Evolutionary conservation across 2,113 vertebrate genomes (phyloP).

Genomic region (Cyprinodon brontotheroides): DNA sequence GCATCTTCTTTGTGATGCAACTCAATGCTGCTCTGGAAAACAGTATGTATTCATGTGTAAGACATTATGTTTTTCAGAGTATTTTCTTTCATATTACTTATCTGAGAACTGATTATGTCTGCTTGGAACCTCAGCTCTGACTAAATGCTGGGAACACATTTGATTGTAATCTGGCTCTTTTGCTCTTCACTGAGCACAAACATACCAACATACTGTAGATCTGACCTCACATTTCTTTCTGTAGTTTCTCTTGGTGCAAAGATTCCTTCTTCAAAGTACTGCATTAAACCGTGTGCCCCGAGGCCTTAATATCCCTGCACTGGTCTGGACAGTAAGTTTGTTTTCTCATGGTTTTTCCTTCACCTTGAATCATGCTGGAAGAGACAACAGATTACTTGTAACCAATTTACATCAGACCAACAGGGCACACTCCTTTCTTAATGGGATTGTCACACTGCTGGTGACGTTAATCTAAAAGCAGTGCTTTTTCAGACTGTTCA

Average conservation of each 20-base stretch:
- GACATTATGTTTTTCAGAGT: constrained; percentile 10
- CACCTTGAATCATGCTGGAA: constrained; percentile 80
- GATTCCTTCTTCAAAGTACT: constrained; percentile 22
- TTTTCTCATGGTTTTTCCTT: constrained; percentile 59
- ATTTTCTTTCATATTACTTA: constrained; percentile 30
- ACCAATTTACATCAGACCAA: constrained; percentile 76
- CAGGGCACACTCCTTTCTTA: constrained; percentile 73
- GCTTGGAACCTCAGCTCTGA: constrained; percentile 30
- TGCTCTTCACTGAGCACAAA: constrained; percentile 41
- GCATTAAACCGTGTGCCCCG: constrained; percentile 52
- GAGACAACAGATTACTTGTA: constrained; percentile 71
- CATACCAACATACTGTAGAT: neutral
- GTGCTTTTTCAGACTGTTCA: constrained; percentile 65
- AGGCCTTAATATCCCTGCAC: constrained; percentile 59
- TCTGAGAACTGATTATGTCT: constrained; percentile 42
- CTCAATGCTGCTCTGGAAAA: constrained; percentile 18
- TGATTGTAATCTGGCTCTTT: constrained; percentile 44
- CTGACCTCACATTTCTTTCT: constrained; percentile 13
- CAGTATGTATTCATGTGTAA: constrained; percentile 1
- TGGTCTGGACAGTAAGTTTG: constrained; percentile 69
- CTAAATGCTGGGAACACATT: constrained; percentile 34
- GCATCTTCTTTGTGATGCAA: constrained; percentile 31
- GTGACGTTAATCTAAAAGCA: constrained; percentile 67
- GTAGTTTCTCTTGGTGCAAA: constrained; percentile 37
- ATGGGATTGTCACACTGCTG: constrained; percentile 76